Percentiles rank a stretch among this genome's conserved stretches.
These are phyloP conservation scores for Epinotia bilunana DNA, from an alignment of 2,888 invertebrate genomes.

Conservation along the genomic window DNA sequence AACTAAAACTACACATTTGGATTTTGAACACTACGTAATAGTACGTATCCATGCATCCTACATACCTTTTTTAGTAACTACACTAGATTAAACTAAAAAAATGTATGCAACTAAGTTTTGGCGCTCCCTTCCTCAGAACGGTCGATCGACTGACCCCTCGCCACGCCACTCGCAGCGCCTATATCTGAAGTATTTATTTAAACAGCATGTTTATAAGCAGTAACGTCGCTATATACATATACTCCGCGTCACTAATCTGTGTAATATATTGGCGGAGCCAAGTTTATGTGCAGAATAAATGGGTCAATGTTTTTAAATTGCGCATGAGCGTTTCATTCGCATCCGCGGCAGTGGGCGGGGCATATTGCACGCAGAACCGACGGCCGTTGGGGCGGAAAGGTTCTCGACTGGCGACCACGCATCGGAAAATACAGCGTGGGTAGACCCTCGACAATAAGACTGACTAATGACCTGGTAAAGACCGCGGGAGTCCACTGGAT, in stretches of 20 bases:
- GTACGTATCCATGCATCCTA: background rate
- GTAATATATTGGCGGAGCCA: background rate
- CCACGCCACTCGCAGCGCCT: background rate
- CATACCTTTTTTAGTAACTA: background rate
- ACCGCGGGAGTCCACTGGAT: too few species aligned
- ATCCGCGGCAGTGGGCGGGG: too few species aligned
- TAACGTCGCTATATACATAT: background rate
- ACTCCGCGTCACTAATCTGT: slow-evolving; percentile 9
- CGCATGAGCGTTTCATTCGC: background rate
- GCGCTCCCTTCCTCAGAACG: background rate
- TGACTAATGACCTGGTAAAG: too few species aligned
- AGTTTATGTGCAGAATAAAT: slow-evolving; percentile 1
- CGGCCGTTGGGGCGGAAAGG: too few species aligned
- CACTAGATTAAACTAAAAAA: background rate
- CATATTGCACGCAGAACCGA: too few species aligned
- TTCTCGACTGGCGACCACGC: too few species aligned
- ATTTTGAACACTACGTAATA: background rate
- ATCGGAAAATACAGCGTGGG: too few species aligned
- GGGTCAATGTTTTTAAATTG: slow-evolving; percentile 17
- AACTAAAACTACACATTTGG: background rate
- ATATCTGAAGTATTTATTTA: slow-evolving; percentile 23
- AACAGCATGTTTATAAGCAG: slow-evolving; percentile 24
- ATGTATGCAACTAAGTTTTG: background rate
- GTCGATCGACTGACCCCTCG: slow-evolving; percentile 7
- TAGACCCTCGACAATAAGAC: too few species aligned